These are phyloP conservation scores for Poeciliopsis gracilis DNA, from an alignment of 2,797 vertebrate genomes.

Conservation along the genomic window DNA sequence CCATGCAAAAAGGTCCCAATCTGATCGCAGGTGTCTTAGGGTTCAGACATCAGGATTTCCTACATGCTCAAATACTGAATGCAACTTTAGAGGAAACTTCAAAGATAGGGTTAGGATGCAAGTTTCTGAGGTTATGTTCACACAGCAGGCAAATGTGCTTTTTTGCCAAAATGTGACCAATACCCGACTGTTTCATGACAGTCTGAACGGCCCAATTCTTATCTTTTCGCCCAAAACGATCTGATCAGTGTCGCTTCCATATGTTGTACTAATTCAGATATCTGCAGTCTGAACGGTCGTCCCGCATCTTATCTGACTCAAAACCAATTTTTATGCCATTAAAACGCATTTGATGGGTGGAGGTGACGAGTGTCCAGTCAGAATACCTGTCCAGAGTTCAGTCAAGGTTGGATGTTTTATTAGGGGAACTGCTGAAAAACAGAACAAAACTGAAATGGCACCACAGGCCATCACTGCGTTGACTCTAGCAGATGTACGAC, in stretches of 20 bases:
- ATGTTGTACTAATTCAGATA: no score
- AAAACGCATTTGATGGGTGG: background rate
- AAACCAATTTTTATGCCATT: background rate
- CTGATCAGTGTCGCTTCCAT: no score
- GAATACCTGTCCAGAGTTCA: background rate
- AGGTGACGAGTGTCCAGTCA: background rate
- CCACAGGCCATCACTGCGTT: background rate
- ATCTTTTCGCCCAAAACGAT: no score
- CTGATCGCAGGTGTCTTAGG: background rate
- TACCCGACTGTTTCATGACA: no score
- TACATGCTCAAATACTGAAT: background rate
- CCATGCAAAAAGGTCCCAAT: background rate
- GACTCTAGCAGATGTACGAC: background rate
- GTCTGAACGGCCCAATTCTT: no score
- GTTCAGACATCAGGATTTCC: background rate
- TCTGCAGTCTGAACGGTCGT: no score
- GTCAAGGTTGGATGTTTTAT: background rate
- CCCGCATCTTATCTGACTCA: background rate
- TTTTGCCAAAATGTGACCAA: background rate
- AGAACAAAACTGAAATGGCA: background rate
- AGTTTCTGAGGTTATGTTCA: background rate
- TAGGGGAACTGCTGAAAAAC: background rate
- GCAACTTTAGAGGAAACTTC: background rate
- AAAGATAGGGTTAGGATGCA: background rate
- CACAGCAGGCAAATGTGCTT: no score